Percentiles rank a stretch among this genome's conserved stretches.
Conservation (phyloP, 2,888 invertebrate genomes). For the Loripinus fragilis region DNA sequence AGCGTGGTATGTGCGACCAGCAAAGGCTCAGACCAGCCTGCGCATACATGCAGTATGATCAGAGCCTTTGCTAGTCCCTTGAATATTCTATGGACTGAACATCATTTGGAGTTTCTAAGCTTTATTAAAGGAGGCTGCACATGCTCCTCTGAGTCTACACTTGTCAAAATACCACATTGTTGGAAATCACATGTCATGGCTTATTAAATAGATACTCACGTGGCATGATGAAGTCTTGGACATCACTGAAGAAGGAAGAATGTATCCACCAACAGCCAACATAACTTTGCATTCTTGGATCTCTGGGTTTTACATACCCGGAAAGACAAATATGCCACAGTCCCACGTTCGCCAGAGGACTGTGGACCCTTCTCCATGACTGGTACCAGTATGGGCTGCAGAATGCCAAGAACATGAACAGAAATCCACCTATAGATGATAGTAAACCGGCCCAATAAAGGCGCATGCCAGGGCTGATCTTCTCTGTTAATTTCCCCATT, state of each 20-base stretch:
- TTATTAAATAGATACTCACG: conserved; percentile 73
- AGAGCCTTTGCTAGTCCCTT: too few relatives aligned
- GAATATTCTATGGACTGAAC: too few relatives aligned
- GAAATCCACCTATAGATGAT: conserved; percentile 63
- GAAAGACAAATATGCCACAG: conserved; percentile 78
- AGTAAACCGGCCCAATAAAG: conserved; percentile 66
- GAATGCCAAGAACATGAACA: conserved; percentile 74
- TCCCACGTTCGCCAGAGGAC: conserved; percentile 76
- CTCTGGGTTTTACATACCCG: conserved; percentile 75
- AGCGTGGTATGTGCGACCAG: too few relatives aligned
- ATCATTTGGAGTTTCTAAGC: too few relatives aligned
- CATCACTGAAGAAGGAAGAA: conserved; percentile 73
- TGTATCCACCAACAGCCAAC: conserved; percentile 81
- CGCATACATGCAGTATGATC: too few relatives aligned
- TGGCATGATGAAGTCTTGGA: conserved; percentile 72
- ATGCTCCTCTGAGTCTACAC: too few relatives aligned
- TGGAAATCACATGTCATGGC: too few relatives aligned
- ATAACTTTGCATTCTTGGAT: conserved; percentile 74
- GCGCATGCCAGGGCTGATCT: conserved; percentile 62
- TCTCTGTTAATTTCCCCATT: conserved; percentile 52
- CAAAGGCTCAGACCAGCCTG: too few relatives aligned
- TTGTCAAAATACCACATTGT: too few relatives aligned
- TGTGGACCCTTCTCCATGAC: conserved; percentile 79
- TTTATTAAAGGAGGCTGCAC: too few relatives aligned
- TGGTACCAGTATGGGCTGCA: conserved; percentile 78